These are phyloP conservation scores for Pseudopleuronectes americanus DNA, from an alignment of 2,797 vertebrate genomes.

Conservation along the genomic window DNA sequence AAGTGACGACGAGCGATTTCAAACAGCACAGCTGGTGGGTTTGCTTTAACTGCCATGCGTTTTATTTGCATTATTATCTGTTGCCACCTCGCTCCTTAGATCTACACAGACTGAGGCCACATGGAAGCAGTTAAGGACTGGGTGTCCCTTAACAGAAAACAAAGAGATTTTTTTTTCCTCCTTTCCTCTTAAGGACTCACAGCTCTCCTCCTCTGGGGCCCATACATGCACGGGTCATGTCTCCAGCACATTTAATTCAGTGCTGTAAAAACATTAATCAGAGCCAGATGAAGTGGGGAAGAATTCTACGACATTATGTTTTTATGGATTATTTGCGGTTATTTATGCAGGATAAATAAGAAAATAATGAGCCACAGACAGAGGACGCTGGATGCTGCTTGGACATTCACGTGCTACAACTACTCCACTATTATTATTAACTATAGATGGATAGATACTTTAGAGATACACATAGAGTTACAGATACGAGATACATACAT, in stretches of 20 bases:
- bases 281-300: slow-evolving; percentile 82
- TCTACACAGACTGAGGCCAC: slow-evolving; percentile 73
- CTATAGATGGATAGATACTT: slow-evolving; percentile 24
- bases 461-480: too few relatives aligned
- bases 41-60: slow-evolving; percentile 73
- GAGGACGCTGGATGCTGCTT: slow-evolving; percentile 63
- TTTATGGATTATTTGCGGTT: slow-evolving; percentile 86
- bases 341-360: slow-evolving; percentile 84
- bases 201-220: slow-evolving; percentile 69
- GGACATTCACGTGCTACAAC: slow-evolving; percentile 51
- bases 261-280: slow-evolving; percentile 85
- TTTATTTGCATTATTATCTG: slow-evolving; percentile 81
- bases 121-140: slow-evolving; percentile 77
- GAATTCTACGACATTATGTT: slow-evolving; percentile 78
- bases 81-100: slow-evolving; percentile 78
- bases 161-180: slow-evolving; percentile 49
- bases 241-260: slow-evolving; percentile 83
- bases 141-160: slow-evolving; percentile 77
- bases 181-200: slow-evolving; percentile 61
- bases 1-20: slow-evolving; percentile 75
- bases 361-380: slow-evolving; percentile 76
- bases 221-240: slow-evolving; percentile 70
- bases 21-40: slow-evolving; percentile 72
- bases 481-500: too few relatives aligned
- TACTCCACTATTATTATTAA: slow-evolving; percentile 51